A percentile compares a stretch with the other conserved stretches of the same genome.
Evolutionary conservation across 2,113 vertebrate species (phyloP).

Genomic region (Pipra filicauda): DNA sequence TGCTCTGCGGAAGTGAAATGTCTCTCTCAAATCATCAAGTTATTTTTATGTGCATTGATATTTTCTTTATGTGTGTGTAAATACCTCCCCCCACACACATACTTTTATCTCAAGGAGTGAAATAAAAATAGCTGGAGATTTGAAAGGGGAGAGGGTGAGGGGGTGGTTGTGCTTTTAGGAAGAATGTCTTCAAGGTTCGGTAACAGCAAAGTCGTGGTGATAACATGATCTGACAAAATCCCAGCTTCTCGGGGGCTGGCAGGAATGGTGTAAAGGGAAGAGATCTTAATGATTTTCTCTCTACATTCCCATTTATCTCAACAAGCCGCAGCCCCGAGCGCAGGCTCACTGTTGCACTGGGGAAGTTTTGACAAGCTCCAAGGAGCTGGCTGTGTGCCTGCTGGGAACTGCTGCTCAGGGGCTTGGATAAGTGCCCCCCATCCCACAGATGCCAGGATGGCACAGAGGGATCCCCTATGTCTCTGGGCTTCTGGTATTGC

Average conservation of each 20-base stretch:
- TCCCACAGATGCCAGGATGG: neutral
- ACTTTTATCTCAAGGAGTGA: neutral
- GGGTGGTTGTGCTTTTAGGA: constrained; percentile 6
- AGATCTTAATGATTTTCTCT: constrained; percentile 33
- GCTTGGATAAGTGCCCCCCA: fast-evolving
- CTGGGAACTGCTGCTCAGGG: neutral
- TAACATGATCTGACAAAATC: constrained; percentile 55
- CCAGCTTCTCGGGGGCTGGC: constrained; percentile 26
- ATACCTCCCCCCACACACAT: neutral
- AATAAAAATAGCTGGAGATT: constrained; percentile 8
- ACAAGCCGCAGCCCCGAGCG: neutral
- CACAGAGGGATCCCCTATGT: neutral
- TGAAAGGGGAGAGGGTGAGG: neutral
- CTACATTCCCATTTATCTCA: constrained; percentile 37
- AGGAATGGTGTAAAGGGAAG: constrained; percentile 44
- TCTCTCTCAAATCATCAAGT: neutral
- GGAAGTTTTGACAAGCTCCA: constrained; percentile 28
- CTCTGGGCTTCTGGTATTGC: neutral
- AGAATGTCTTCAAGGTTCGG: constrained; percentile 28
- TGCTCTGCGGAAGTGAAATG: neutral
- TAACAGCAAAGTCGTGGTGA: constrained; percentile 10
- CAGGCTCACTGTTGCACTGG: neutral
- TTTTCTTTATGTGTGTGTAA: constrained; percentile 15
- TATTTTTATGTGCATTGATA: constrained; percentile 27
- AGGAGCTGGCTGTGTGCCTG: neutral